These are phyloP conservation scores for Panthera tigris DNA, from an alignment of 2,113 vertebrate genomes.

Conservation along the genomic window DNA sequence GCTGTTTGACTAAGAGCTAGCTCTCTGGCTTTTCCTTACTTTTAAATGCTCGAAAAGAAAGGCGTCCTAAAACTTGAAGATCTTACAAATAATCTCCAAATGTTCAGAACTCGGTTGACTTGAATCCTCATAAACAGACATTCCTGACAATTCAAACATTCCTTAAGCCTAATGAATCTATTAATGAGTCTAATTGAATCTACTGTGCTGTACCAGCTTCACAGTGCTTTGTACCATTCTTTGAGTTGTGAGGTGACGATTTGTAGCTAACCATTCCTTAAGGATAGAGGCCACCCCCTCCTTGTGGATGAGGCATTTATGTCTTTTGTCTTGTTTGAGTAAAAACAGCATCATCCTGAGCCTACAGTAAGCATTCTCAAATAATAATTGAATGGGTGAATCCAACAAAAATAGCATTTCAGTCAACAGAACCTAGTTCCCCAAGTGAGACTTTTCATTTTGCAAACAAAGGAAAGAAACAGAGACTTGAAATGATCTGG, in stretches of 20 bases:
- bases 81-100: neutral
- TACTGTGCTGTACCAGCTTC: neutral
- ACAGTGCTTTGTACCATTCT: neutral
- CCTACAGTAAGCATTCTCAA: neutral
- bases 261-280: neutral
- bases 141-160: neutral
- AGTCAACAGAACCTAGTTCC: neutral
- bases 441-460: neutral
- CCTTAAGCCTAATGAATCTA: neutral
- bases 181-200: neutral
- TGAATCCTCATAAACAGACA: slow-evolving; percentile 10
- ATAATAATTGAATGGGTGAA: neutral
- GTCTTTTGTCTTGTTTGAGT: neutral
- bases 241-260: neutral
- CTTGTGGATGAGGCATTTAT: neutral
- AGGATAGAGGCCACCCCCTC: neutral
- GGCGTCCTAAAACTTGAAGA: neutral
- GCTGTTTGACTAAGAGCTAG: neutral
- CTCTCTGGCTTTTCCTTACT: neutral
- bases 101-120: neutral
- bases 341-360: neutral
- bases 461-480: slow-evolving; percentile 4
- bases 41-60: neutral
- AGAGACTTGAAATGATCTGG: slow-evolving; percentile 29
- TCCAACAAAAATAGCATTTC: neutral